Conservation (phyloP, 2,113 vertebrate species). For the Ptychochromis oligacanthus region DNA sequence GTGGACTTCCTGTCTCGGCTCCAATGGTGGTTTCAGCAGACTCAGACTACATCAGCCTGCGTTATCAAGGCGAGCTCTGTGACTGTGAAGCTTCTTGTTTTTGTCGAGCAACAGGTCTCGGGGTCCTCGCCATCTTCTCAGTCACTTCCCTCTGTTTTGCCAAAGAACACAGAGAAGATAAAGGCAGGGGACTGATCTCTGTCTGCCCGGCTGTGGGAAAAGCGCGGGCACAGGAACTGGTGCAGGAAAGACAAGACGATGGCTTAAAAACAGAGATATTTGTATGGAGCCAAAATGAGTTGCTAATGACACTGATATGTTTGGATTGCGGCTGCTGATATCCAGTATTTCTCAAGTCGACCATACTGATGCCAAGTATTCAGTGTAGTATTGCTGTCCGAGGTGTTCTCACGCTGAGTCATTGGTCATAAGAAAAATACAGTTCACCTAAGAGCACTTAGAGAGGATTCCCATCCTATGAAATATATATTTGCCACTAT, state of each 20-base stretch:
- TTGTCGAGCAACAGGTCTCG: slow-evolving; percentile 58
- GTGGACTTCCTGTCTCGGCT: slow-evolving; percentile 72
- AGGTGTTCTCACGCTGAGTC: not conserved
- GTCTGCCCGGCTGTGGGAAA: slow-evolving; percentile 86
- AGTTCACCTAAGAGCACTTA: not conserved
- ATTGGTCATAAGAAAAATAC: not conserved
- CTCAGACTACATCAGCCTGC: slow-evolving; percentile 34
- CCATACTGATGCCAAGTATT: slow-evolving; percentile 31
- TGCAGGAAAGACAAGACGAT: slow-evolving; percentile 71
- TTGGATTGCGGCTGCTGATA: slow-evolving; percentile 59
- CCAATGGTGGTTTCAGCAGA: slow-evolving; percentile 49
- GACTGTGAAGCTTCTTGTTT: slow-evolving; percentile 65
- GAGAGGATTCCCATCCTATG: not conserved
- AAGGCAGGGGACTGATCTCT: slow-evolving; percentile 72
- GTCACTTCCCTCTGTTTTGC: slow-evolving; percentile 90
- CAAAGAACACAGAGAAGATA: slow-evolving; percentile 89
- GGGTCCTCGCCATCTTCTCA: slow-evolving; percentile 74
- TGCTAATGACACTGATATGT: slow-evolving; percentile 56
- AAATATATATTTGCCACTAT: not conserved
- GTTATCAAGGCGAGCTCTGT: slow-evolving; percentile 58
- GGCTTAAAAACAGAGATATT: slow-evolving; percentile 64
- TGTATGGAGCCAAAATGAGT: slow-evolving; percentile 49
- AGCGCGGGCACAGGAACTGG: slow-evolving; percentile 72
- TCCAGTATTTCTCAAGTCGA: slow-evolving; percentile 28
- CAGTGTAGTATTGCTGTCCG: not conserved